Base-by-base conservation (phyloP, 2,888 invertebrate species). In the Nomada goodeniana region DNA sequence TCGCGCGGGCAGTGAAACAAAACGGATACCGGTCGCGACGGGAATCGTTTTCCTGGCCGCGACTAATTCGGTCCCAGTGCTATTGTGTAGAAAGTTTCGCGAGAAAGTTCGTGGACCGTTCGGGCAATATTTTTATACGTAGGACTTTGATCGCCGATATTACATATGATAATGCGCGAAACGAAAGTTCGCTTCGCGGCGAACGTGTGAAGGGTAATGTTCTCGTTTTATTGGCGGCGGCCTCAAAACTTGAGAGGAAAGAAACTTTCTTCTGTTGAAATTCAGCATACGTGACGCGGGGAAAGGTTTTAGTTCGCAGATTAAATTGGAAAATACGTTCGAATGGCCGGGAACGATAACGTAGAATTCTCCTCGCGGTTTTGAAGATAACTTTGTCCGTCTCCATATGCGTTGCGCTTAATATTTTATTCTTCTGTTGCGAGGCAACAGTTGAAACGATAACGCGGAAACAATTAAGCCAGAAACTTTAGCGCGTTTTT, bases 161-260 rank as follows among this genome's bases (percentile, higher is more conserved):
- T 69, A 50, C 53, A 57, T 64, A 64, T 70, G 79, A 70, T 71
- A 61, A 75, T 67, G 70, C 20, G 44, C 59, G 72, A 78, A 68
- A 50, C 60, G 73, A 72, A 67, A 72, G 67, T 72, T 73, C 15
- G 47, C 59, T 50, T 67, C 42, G 23, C 5, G 23, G 29, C 65
- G 47, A 64, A 13, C 13, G 20, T 36, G 20, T 29, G 18, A 73
- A 29, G 23, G 20, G 23, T 9, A 44, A 47, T 9, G 71, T 53
- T 73, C 47, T 36, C 61, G 52, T 36, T 57, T 36, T 20, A 36
- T 60, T 2, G 50, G 60, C 44, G 10, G n/a, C 26, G 42, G 11
- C 13, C 53, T 20, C 20, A 2, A 65, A 67, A 65, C 13, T 26
- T 15, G 9, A 15, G 42, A 18, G 18, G 23, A n/a, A 53, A 20